Evolutionary conservation across 2,113 vertebrate species (phyloP).

Genomic region (Hemiprocne comata): DNA sequence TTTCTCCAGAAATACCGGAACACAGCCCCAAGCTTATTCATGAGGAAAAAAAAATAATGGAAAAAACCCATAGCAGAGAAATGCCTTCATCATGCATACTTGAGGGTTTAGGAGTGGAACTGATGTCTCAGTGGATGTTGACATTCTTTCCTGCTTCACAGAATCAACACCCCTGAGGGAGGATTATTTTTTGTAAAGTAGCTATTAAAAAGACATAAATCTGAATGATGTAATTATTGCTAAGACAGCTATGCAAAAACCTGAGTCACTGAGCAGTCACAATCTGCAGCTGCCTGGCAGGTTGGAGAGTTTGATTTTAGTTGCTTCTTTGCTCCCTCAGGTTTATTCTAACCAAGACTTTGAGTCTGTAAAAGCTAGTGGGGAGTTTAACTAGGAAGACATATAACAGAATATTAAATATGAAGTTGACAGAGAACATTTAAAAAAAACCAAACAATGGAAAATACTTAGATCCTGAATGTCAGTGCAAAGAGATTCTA

Average conservation of each 20-base stretch:
- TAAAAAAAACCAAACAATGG: no score
- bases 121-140: background rate
- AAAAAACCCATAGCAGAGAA: background rate
- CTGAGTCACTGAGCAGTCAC: conserved; percentile 24
- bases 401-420: background rate
- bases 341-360: background rate
- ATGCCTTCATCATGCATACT: background rate
- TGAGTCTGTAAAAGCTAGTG: background rate
- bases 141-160: conserved; percentile 1
- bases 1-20: background rate
- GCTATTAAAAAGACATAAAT: conserved; percentile 13
- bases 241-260: background rate
- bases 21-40: background rate
- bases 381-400: background rate
- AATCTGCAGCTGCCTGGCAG: background rate
- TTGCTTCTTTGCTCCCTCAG: background rate
- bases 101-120: background rate
- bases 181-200: background rate
- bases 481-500: background rate
- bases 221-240: conserved; percentile 6
- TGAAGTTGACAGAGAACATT: background rate
- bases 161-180: background rate
- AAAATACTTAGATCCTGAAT: background rate
- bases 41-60: background rate
- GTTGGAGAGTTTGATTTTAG: background rate